Percentiles rank a stretch among this genome's conserved stretches.
phyloP scores from a whole-genome alignment of 64 coral and sea anemone species.

The Dendrophyllia cribrosa region DNA sequence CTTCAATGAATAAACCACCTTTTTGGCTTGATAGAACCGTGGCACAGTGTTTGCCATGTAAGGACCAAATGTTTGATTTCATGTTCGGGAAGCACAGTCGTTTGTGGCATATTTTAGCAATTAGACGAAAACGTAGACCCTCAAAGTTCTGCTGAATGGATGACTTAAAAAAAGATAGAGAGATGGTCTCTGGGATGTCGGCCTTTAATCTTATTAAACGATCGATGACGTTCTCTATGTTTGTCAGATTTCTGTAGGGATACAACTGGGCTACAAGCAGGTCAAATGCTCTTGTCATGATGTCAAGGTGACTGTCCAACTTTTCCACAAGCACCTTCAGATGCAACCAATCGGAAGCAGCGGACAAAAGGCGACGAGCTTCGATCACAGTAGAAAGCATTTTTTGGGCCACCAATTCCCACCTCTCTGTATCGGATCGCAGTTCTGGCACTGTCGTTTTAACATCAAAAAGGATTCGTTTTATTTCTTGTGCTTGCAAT shows the following conservation, averaged over 20 bases:
- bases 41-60: background rate
- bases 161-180: background rate
- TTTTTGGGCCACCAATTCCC: background rate
- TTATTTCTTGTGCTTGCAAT: constrained; percentile 2
- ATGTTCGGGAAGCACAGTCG: background rate
- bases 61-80: background rate
- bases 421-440: background rate
- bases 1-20: background rate
- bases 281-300: background rate
- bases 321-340: background rate
- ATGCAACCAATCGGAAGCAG: background rate
- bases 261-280: background rate
- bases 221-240: background rate
- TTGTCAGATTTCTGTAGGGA: constrained; percentile 1
- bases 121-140: background rate
- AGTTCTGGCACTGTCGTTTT: background rate
- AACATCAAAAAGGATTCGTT: background rate
- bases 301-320: constrained; percentile 8
- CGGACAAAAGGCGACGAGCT: background rate
- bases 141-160: background rate
- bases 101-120: background rate
- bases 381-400: background rate
- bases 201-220: background rate
- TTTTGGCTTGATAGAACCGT: background rate
- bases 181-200: constrained; percentile 13